Base-by-base conservation (phyloP, 2,797 vertebrate genomes). In the Chrosomus eos region DNA sequence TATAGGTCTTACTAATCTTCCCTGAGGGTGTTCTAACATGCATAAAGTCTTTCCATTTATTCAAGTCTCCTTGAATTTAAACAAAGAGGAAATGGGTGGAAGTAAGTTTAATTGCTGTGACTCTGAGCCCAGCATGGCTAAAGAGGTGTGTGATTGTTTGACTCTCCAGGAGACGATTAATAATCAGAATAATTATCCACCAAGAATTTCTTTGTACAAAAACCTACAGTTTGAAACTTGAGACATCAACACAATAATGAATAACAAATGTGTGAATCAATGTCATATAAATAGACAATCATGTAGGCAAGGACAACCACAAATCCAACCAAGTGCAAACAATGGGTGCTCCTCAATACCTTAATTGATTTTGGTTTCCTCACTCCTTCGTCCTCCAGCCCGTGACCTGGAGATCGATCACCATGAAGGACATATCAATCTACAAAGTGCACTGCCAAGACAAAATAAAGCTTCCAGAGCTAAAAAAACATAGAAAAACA, bases 321-420 rank as follows among this genome's bases (percentile, higher is more conserved):
- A 80, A 48, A 48, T 79, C 40, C 48, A 79, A 66, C 36, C 58
- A 21, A 16, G 55, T 26, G 23, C 23, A 28, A 58, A 64, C 18
- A 48, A 14, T 31, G 60, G 40, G 26, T 48, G 51, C 10, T 45
- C 19, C 19, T 48, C 33, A 26, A 40, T 40, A 76, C 21, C 18
- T 33, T 74, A 74, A 7, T 3, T 78, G 55, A 40, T 79, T 40
- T 31, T 40, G 18, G 6, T 31, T 79, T 79, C 26, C 19, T 80
- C 13, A 58, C 23, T 77, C 33, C 7, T 64, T 14, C 2, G 43
- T 67, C 77, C 7, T 80, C 60, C 38, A 66, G 60, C 60, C 7
- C 7, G 40, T 79, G 77, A 66, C 77, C 60, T 80, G 62, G 19
- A 51, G 60, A 80, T 67, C 13, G 28, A 67, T 67, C 38, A 23